Conservation (phyloP, 2,888 invertebrate genomes). For the Thera britannica region DNA sequence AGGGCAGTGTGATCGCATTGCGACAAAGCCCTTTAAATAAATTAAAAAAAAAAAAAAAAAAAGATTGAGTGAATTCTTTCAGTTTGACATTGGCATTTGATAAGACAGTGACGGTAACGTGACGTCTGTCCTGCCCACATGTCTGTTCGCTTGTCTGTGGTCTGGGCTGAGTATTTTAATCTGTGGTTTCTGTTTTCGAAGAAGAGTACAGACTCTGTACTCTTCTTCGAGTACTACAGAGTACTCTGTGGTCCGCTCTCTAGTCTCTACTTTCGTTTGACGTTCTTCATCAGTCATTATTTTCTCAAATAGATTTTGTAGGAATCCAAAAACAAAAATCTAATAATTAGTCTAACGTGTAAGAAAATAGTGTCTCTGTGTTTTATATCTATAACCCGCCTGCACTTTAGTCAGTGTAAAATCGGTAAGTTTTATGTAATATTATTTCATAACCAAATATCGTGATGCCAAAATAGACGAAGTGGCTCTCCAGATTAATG, state of each 20-base stretch:
- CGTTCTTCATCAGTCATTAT: conserved; percentile 12
- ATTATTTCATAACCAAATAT: conserved; percentile 41
- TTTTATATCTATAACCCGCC: conserved; percentile 11
- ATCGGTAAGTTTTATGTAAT: conserved; percentile 49
- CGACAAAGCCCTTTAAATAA: no score
- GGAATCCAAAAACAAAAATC: conserved; percentile 35
- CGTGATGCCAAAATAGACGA: conserved; percentile 61
- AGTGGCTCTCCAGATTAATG: conserved; percentile 58
- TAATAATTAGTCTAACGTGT: conserved; percentile 46
- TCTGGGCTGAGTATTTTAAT: no score
- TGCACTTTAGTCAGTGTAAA: conserved; percentile 20
- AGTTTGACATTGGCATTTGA: no score
- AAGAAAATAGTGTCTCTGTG: conserved; percentile 52
- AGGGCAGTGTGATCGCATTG: no score
- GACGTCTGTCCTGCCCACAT: no score
- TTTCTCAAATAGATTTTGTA: conserved; percentile 46
- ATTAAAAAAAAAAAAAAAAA: no score
- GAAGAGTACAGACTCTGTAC: no score
- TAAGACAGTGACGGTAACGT: no score
- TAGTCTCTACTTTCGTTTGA: background rate
- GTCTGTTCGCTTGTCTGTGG: no score
- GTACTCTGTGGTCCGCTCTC: background rate
- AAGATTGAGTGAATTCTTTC: no score
- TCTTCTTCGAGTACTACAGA: no score
- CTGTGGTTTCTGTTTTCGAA: no score